phyloP scores from a whole-genome alignment of 2,888 invertebrate genomes.

The Eristalis pertinax region DNA sequence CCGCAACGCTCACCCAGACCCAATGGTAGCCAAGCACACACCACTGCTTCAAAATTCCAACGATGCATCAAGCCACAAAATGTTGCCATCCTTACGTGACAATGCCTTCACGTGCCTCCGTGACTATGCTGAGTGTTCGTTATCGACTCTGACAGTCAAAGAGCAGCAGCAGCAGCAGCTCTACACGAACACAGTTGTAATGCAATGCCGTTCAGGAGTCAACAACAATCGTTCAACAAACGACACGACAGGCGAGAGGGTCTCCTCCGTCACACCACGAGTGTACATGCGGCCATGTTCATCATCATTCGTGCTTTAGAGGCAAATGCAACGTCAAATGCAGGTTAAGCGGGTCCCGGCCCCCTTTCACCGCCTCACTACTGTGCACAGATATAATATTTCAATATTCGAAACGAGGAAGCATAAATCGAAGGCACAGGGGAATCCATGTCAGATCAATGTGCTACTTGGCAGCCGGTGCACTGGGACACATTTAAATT shows the following conservation, averaged over 20 bases:
- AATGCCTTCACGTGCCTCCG: constrained; percentile 14
- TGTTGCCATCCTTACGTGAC: constrained; percentile 13
- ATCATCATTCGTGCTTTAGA: constrained; percentile 11
- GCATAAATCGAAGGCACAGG: constrained; percentile 29
- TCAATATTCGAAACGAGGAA: constrained; percentile 25
- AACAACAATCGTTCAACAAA: background rate
- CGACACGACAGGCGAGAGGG: background rate
- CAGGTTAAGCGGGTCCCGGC: constrained; percentile 33
- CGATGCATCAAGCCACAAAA: constrained; percentile 16
- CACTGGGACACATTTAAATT: constrained; percentile 32
- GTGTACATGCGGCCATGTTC: constrained; percentile 10
- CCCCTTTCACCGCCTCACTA: background rate
- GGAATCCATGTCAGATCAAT: constrained; percentile 27
- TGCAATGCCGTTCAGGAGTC: constrained; percentile 9
- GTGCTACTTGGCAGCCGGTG: background rate
- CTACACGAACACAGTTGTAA: constrained; percentile 9
- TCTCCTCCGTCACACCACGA: background rate
- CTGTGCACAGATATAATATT: constrained; percentile 20
- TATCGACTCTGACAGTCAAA: constrained; percentile 9
- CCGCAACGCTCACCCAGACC: background rate
- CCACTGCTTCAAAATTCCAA: background rate
- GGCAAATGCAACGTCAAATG: constrained; percentile 38
- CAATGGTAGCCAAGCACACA: background rate
- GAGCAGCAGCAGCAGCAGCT: background rate
- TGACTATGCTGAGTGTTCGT: constrained; percentile 25